Conservation (phyloP, 2,113 vertebrate species). For the Scalopus aquaticus region DNA sequence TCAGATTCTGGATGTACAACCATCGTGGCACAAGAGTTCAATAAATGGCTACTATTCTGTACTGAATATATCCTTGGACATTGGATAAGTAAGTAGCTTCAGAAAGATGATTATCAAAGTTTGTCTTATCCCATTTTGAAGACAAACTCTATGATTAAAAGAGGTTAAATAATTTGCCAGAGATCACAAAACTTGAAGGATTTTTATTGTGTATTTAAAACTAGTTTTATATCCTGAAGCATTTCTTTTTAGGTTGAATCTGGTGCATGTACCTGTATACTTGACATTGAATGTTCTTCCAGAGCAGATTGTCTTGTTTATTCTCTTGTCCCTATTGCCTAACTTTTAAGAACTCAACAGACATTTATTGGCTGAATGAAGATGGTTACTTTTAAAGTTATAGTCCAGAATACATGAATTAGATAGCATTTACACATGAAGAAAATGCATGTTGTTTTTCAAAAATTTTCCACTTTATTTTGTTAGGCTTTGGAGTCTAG, state of each 20-base stretch:
- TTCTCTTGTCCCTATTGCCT: background rate
- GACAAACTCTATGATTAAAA: background rate
- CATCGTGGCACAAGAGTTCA: background rate
- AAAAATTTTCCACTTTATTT: background rate
- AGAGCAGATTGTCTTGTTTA: background rate
- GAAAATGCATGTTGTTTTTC: conserved; percentile 19
- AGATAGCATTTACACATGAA: background rate
- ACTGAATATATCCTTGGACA: background rate
- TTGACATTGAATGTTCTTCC: background rate
- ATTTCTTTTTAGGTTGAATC: background rate
- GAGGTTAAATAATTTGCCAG: background rate
- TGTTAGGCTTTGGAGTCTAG: background rate
- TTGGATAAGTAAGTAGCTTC: background rate
- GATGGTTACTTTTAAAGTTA: background rate
- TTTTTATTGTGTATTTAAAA: conserved; percentile 6
- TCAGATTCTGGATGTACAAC: background rate
- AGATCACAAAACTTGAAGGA: background rate
- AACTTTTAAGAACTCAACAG: background rate
- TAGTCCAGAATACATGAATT: background rate
- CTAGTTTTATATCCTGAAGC: background rate
- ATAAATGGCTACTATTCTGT: background rate
- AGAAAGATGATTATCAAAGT: background rate
- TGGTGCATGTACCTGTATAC: background rate
- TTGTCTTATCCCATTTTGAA: background rate
- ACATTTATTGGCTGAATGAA: conserved; percentile 15